These are phyloP conservation scores for Melanotaenia maccullochi DNA, from an alignment of 2,797 vertebrate genomes.

Conservation along the genomic window DNA sequence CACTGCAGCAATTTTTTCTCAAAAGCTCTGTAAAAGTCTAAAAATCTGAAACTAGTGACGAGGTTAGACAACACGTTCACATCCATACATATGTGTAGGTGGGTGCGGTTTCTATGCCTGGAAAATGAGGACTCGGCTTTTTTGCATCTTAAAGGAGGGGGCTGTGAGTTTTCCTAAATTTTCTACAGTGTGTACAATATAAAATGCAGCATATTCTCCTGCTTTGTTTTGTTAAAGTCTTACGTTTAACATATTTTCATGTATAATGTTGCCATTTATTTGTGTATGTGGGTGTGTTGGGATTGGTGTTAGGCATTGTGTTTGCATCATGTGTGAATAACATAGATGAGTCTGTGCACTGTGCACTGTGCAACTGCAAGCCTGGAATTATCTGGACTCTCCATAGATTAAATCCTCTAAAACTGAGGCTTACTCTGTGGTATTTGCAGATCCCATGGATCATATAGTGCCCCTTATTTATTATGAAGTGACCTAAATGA, in stretches of 20 bases:
- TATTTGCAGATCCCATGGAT: constrained; percentile 71
- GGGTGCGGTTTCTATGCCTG: too few species aligned
- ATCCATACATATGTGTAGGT: too few species aligned
- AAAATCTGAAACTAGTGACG: too few species aligned
- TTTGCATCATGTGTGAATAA: constrained; percentile 5
- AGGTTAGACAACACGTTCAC: too few species aligned
- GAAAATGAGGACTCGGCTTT: too few species aligned
- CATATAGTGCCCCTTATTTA: constrained; percentile 64
- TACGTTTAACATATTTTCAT: not conserved
- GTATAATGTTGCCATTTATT: not conserved
- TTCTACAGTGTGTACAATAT: too few species aligned
- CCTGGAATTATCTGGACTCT: constrained; percentile 47
- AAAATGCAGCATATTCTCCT: too few species aligned
- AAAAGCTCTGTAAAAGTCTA: too few species aligned
- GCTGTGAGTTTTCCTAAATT: too few species aligned
- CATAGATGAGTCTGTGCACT: not conserved
- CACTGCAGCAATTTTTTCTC: too few species aligned
- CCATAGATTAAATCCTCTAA: constrained; percentile 68
- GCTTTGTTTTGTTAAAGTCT: not conserved
- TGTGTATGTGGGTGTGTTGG: not conserved
- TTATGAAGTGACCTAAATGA: constrained; percentile 76
- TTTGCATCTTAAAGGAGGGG: too few species aligned
- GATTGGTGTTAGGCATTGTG: constrained; percentile 11
- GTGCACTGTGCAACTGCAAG: constrained; percentile 15
- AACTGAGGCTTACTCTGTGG: constrained; percentile 66